Base-by-base conservation (phyloP, 2,113 vertebrate genomes). In the Mustelus asterias region DNA sequence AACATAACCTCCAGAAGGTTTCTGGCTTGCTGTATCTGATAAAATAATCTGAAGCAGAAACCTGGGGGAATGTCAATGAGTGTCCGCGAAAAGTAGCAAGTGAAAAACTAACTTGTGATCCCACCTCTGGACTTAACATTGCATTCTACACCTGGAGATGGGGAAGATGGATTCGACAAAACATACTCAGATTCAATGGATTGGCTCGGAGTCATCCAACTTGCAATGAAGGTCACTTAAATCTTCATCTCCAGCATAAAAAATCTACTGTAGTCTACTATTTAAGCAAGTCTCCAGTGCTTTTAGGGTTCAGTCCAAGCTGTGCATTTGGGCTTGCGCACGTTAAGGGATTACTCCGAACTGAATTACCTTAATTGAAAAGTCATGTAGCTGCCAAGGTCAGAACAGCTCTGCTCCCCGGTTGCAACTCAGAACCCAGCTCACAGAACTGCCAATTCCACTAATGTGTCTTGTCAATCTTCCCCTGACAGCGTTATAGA, bases 311-410 rank as follows among this genome's bases (percentile, higher is more conserved):
- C 93, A 14, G 37, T 48, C 67, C 37, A 70, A 70, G 44, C 93
- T 44, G 24, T n/a, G 58, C 11, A 69, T 94, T 3, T 67, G n/a
- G 63, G 63, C n/a, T 69, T 29, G 67, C 70, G 41, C 67, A 70
- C 93, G 41, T 95, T 29, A 44, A 33, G 93, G 93, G n/a, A n/a
- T n/a, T n/a, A n/a, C n/a, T n/a, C n/a, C n/a, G n/a, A n/a, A n/a
- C n/a, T n/a, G n/a, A 70, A 95, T 95, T 70, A 29, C n/a, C 93
- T 95, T 95, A 44, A 95, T 69, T 95, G 93, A 72, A 72, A 95
- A 48, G 67, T 95, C 69, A 95, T 48, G 93, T 95, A 72, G 93
- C 65, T 29, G 65, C 22, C 37, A 48, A 48, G 29, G 67, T 48
- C 93, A 48, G 20, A 41, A 70, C 20, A 72, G 2, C 41, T 48